Conservation (phyloP, 2,113 vertebrate genomes). For the Ceuthmochares aereus region DNA sequence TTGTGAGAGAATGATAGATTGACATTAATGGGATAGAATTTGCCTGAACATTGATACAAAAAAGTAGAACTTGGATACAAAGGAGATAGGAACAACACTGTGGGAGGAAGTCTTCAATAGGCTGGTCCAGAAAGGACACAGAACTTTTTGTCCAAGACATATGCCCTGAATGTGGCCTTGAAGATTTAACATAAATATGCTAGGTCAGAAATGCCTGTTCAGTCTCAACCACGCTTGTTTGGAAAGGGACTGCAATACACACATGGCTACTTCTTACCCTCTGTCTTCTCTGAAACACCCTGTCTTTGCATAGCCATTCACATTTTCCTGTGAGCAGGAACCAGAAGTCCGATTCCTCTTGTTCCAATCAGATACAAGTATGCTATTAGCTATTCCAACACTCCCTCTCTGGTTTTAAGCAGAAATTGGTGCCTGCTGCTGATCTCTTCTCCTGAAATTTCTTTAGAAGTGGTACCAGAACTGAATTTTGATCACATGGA, state of each 20-base stretch:
- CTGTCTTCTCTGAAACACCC: background rate
- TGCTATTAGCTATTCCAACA: background rate
- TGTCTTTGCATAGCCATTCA: background rate
- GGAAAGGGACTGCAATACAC: no score
- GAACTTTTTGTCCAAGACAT: background rate
- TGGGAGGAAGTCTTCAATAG: background rate
- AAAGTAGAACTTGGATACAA: background rate
- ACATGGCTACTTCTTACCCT: background rate
- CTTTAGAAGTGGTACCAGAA: background rate
- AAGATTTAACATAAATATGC: background rate
- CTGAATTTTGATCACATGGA: background rate
- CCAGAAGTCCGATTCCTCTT: background rate
- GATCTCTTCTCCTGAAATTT: background rate
- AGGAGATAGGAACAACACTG: background rate
- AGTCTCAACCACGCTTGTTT: background rate
- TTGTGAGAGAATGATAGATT: background rate
- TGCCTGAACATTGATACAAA: background rate
- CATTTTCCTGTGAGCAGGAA: background rate
- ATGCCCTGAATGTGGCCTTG: background rate
- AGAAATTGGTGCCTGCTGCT: background rate
- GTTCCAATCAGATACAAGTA: background rate
- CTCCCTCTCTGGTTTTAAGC: background rate
- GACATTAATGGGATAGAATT: background rate
- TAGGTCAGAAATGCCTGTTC: background rate
- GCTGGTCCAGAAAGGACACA: background rate